phyloP scores from a whole-genome alignment of 1,140 invertebrate species.

The Aporrectodea caliginosa region DNA sequence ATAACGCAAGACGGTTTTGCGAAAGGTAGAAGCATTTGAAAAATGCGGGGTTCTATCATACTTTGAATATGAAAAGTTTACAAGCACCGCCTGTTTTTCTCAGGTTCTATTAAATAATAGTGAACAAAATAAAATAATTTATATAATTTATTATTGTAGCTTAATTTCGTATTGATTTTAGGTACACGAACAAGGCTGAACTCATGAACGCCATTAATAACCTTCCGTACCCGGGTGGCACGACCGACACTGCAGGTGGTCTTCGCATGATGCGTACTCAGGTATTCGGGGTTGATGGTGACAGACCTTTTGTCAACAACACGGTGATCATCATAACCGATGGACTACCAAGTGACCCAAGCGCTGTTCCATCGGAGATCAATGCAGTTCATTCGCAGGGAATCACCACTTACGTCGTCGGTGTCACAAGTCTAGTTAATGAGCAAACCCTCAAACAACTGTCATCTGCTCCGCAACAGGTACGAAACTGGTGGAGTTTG shows the following conservation, averaged over 20 bases:
- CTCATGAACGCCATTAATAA: conserved; percentile 9
- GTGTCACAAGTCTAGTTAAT: conserved; percentile 11
- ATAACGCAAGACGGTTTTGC: too few relatives aligned
- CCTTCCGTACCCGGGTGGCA: conserved; percentile 6
- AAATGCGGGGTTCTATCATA: too few relatives aligned
- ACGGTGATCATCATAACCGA: conserved; percentile 21
- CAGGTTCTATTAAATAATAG: too few relatives aligned
- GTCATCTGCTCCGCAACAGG: neutral
- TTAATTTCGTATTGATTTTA: neutral
- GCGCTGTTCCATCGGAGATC: neutral
- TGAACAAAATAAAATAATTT: too few relatives aligned
- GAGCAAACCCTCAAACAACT: neutral
- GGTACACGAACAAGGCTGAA: conserved; percentile 16
- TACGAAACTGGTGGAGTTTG: too few relatives aligned
- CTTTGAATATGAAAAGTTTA: too few relatives aligned
- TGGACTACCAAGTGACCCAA: neutral
- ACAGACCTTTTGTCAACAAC: neutral
- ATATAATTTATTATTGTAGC: too few relatives aligned
- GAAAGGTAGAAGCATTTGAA: too few relatives aligned
- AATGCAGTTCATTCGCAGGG: neutral
- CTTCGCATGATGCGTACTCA: conserved; percentile 18
- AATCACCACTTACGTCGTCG: conserved; percentile 13
- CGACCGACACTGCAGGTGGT: conserved; percentile 11
- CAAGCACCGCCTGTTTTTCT: too few relatives aligned
- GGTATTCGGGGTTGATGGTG: neutral